Evolutionary conservation across 2,797 vertebrate genomes (phyloP).

Genomic region (Thaleichthys pacificus): DNA sequence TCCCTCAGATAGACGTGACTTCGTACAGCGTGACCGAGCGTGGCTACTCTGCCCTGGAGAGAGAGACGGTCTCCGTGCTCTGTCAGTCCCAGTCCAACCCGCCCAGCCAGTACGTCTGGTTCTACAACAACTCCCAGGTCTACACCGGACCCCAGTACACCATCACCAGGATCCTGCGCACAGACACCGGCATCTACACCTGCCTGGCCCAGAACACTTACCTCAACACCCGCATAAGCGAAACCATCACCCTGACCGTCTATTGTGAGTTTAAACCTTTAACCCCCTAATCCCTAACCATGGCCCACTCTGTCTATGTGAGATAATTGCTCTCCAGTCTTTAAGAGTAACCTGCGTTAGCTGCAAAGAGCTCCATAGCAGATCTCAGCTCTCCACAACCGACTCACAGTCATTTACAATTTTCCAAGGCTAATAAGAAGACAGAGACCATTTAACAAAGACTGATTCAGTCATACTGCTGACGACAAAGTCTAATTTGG

Average conservation of each 20-base stretch:
- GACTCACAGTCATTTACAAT: too few species aligned
- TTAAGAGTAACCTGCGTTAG: neutral
- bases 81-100: conserved; percentile 89
- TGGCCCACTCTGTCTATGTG: neutral
- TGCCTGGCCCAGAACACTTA: conserved; percentile 77
- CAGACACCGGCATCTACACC: conserved; percentile 78
- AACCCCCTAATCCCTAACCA: neutral
- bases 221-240: conserved; percentile 74
- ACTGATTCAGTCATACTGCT: neutral
- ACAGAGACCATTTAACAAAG: neutral
- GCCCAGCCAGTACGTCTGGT: conserved; percentile 87
- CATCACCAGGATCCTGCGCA: conserved; percentile 65
- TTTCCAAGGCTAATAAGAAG: neutral
- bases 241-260: conserved; percentile 74
- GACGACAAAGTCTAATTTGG: too few species aligned
- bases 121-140: conserved; percentile 83
- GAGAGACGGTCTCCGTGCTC: conserved; percentile 83
- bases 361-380: neutral
- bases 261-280: conserved; percentile 71
- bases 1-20: conserved; percentile 82
- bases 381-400: too few species aligned
- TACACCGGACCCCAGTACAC: conserved; percentile 70
- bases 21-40: conserved; percentile 80
- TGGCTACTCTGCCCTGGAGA: conserved; percentile 85
- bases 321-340: neutral